A percentile compares a stretch with the other conserved stretches of the same genome.
These are phyloP conservation scores for Lingula anatina DNA, from an alignment of 2,888 invertebrate genomes.

Conservation along the genomic window DNA sequence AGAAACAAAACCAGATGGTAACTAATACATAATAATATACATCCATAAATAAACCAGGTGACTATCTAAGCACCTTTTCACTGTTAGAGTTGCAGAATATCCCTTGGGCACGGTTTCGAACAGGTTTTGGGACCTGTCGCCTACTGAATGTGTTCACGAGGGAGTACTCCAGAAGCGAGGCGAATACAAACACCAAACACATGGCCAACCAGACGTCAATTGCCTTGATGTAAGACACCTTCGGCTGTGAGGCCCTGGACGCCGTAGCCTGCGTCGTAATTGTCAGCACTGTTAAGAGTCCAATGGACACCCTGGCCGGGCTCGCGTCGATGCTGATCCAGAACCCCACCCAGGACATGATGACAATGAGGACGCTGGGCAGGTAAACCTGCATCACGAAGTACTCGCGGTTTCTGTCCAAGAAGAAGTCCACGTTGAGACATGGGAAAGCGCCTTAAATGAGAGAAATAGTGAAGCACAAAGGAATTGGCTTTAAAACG, in stretches of 20 bases:
- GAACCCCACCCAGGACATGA: conserved; percentile 6
- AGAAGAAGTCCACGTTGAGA: not conserved
- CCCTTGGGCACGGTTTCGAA: no score
- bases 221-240: conserved; percentile 3
- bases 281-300: conserved; percentile 4
- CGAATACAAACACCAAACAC: conserved; percentile 10
- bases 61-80: no score
- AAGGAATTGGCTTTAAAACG: no score
- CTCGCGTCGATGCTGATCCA: conserved; percentile 16
- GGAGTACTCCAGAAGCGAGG: conserved; percentile 10
- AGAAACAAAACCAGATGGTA: no score
- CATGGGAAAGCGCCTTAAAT: conserved; percentile 1
- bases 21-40: no score
- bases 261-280: conserved; percentile 3
- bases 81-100: no score
- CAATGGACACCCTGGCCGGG: conserved; percentile 1
- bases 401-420: not conserved
- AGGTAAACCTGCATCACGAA: conserved; percentile 1
- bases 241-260: not conserved
- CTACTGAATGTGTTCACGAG: conserved; percentile 10
- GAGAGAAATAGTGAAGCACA: no score
- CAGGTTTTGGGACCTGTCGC: no score
- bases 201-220: conserved; percentile 6
- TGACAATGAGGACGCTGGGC: conserved; percentile 3
- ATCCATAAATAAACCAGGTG: no score